Evolutionary conservation across 1,140 invertebrate genomes (phyloP).

Genomic region (Macrobrachium rosenbergii): DNA sequence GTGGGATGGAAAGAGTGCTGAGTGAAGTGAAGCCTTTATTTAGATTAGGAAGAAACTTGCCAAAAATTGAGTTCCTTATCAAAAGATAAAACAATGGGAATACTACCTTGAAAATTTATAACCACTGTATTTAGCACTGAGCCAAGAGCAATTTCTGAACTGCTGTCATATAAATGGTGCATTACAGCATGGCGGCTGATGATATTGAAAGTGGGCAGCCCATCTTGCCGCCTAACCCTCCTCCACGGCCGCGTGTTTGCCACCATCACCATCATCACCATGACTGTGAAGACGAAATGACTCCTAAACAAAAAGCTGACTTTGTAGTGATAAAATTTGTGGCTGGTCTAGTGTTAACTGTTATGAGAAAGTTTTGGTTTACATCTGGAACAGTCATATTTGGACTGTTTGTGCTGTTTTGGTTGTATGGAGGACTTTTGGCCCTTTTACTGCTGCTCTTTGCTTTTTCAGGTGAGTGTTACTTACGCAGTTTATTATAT

Average conservation of each 20-base stretch:
- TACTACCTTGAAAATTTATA: not conserved
- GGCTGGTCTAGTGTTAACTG: conserved; percentile 47
- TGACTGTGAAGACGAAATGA: conserved; percentile 52
- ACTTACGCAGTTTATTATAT: no score
- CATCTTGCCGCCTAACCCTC: conserved; percentile 38
- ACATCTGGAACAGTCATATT: conserved; percentile 76
- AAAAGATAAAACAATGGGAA: conserved; percentile 20
- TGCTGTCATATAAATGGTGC: not conserved
- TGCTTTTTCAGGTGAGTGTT: conserved; percentile 71
- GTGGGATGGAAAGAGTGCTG: conserved; percentile 8
- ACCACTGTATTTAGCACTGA: not conserved
- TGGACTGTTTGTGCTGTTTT: conserved; percentile 82
- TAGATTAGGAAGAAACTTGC: conserved; percentile 13
- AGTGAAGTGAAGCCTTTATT: conserved; percentile 4
- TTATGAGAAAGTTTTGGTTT: conserved; percentile 70
- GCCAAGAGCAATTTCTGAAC: not conserved
- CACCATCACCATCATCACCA: conserved; percentile 51
- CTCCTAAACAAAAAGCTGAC: conserved; percentile 53
- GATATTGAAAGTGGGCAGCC: conserved; percentile 40
- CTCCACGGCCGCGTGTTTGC: conserved; percentile 36
- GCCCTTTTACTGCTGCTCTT: conserved; percentile 79
- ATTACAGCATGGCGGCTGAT: conserved; percentile 4
- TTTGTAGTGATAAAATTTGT: conserved; percentile 60
- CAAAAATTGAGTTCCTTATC: not conserved
- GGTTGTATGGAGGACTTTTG: conserved; percentile 82